Evolutionary conservation across 64 coral and sea anemone species (phyloP).

Genomic region (Montipora capricornis): DNA sequence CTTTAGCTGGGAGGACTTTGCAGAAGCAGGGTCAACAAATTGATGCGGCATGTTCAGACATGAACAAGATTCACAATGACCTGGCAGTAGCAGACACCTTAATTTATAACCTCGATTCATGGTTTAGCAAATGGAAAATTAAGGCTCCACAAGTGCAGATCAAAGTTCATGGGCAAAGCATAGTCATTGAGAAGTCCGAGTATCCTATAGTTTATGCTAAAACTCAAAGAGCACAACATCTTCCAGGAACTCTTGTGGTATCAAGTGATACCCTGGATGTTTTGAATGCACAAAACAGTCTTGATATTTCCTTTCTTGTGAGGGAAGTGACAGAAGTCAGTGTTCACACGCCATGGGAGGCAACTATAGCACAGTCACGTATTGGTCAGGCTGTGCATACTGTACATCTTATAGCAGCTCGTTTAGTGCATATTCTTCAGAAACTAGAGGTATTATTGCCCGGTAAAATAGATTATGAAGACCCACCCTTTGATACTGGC

Average conservation of each 20-base stretch:
- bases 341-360: slow-evolving; percentile 92
- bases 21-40: slow-evolving; percentile 93
- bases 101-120: slow-evolving; percentile 93
- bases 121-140: slow-evolving; percentile 90
- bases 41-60: slow-evolving; percentile 79
- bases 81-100: slow-evolving; percentile 91
- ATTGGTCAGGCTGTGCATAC: slow-evolving; percentile 79
- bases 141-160: slow-evolving; percentile 58
- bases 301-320: slow-evolving; percentile 56
- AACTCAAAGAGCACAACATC: slow-evolving; percentile 68
- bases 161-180: slow-evolving; percentile 56
- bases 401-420: slow-evolving; percentile 82
- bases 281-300: slow-evolving; percentile 46
- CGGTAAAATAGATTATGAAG: slow-evolving; percentile 83
- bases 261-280: slow-evolving; percentile 67
- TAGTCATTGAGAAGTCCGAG: slow-evolving; percentile 76
- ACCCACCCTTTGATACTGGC: slow-evolving; percentile 60
- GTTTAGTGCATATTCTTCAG: slow-evolving; percentile 86
- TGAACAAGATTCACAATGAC: slow-evolving; percentile 97
- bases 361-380: slow-evolving; percentile 59
- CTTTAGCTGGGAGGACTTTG: slow-evolving; percentile 66
- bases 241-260: slow-evolving; percentile 73
- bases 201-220: slow-evolving; percentile 78
- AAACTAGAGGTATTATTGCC: slow-evolving; percentile 69
- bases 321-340: slow-evolving; percentile 79